These are phyloP conservation scores for Antheraea mylitta DNA, from an alignment of 1,140 invertebrate genomes.

Conservation along the genomic window DNA sequence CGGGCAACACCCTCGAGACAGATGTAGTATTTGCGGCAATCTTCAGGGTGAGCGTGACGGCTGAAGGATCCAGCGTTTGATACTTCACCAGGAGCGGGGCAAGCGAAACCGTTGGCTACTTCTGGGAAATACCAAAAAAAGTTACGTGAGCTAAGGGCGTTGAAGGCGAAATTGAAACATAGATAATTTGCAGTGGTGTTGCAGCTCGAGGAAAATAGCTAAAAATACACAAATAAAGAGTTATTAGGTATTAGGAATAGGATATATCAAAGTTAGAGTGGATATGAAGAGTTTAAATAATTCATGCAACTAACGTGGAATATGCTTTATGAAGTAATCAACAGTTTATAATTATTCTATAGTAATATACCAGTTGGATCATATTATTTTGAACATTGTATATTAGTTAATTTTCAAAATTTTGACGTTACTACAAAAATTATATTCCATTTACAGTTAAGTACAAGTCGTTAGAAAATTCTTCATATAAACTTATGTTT, in stretches of 20 bases:
- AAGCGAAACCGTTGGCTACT: slow-evolving; percentile 92
- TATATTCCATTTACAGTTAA: too few relatives aligned
- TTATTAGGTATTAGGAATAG: neutral
- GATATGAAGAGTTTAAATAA: neutral
- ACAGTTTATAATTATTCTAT: too few relatives aligned
- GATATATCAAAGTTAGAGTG: neutral
- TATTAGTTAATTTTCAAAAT: too few relatives aligned
- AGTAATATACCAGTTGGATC: too few relatives aligned
- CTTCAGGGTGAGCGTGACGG: slow-evolving; percentile 95
- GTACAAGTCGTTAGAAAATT: neutral
- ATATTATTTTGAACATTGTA: too few relatives aligned
- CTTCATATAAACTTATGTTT: neutral
- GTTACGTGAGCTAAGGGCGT: slow-evolving; percentile 41
- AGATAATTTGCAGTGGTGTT: slow-evolving; percentile 24
- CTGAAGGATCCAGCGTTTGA: slow-evolving; percentile 93
- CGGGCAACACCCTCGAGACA: slow-evolving; percentile 93
- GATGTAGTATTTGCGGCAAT: slow-evolving; percentile 97
- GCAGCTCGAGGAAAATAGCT: slow-evolving; percentile 21
- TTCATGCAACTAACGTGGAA: too few relatives aligned
- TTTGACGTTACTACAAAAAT: too few relatives aligned
- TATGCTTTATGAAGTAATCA: too few relatives aligned
- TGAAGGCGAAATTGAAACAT: slow-evolving; percentile 41
- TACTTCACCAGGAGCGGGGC: slow-evolving; percentile 89
- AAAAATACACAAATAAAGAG: slow-evolving; percentile 7
- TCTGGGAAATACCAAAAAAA: slow-evolving; percentile 81